Evolutionary conservation across 1,140 invertebrate species (phyloP).

Genomic region (Lerema accius): DNA sequence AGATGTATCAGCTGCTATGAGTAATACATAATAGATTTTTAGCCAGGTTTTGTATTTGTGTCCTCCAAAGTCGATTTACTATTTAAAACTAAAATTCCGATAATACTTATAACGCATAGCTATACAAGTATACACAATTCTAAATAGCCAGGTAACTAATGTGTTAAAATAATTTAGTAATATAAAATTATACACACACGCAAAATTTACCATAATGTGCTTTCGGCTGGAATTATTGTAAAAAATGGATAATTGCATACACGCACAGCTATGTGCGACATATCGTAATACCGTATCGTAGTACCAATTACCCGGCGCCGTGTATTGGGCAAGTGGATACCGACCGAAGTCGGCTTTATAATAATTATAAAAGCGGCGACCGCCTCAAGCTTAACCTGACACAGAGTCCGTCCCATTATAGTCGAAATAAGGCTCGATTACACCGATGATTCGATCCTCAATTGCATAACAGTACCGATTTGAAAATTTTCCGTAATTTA

Average conservation of each 20-base stretch:
- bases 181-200: not conserved
- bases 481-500: slow-evolving; percentile 28
- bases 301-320: slow-evolving; percentile 24
- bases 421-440: slow-evolving; percentile 24
- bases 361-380: slow-evolving; percentile 56
- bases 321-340: slow-evolving; percentile 49
- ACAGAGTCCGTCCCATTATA: slow-evolving; percentile 26
- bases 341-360: slow-evolving; percentile 41
- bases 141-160: no score
- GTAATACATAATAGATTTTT: no score
- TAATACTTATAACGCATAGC: no score
- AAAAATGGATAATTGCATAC: not conserved
- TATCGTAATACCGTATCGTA: not conserved
- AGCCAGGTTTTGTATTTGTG: no score
- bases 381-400: slow-evolving; percentile 48
- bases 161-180: no score
- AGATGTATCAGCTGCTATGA: no score
- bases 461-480: slow-evolving; percentile 11
- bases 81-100: no score
- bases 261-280: slow-evolving; percentile 8
- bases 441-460: slow-evolving; percentile 12
- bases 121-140: no score
- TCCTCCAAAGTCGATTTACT: no score
- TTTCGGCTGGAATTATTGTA: no score
- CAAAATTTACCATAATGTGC: not conserved